Conservation (phyloP, 2,888 invertebrate genomes). For the Anorthoa munda region DNA sequence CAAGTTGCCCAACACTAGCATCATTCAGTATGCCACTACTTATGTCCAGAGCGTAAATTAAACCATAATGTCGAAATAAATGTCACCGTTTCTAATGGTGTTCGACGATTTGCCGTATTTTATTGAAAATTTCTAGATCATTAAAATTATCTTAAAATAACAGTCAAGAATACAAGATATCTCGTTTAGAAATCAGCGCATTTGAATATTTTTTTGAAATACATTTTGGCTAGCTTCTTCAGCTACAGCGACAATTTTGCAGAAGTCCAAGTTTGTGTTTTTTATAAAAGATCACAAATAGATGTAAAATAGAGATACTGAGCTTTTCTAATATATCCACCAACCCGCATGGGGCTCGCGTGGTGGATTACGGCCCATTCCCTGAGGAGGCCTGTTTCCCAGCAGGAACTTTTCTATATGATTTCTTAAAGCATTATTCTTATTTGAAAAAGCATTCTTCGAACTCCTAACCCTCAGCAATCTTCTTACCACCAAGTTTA, state of each 20-base stretch:
- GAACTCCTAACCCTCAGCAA: no score
- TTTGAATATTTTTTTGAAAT: conserved; percentile 61
- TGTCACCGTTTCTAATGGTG: conserved; percentile 64
- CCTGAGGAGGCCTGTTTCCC: no score
- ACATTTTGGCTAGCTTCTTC: conserved; percentile 26
- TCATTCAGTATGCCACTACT: conserved; percentile 43
- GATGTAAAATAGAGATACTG: background rate
- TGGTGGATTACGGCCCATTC: no score
- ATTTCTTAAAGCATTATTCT: no score
- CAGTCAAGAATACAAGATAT: conserved; percentile 41
- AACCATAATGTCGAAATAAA: conserved; percentile 63
- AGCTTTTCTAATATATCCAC: no score
- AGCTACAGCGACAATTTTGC: background rate
- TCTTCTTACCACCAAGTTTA: background rate
- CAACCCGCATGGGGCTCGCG: no score
- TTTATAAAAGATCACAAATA: no score
- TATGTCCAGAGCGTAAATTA: conserved; percentile 58
- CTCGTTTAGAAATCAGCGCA: conserved; percentile 63
- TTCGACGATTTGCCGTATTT: conserved; percentile 62
- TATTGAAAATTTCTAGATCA: conserved; percentile 66
- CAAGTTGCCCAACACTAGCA: conserved; percentile 44
- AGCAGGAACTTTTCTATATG: no score
- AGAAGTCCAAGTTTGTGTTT: conserved; percentile 36
- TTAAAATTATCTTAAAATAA: conserved; percentile 63
- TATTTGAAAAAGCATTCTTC: no score